Evolutionary conservation across 2,113 vertebrate genomes (phyloP).

Genomic region (Baryphthengus martii): DNA sequence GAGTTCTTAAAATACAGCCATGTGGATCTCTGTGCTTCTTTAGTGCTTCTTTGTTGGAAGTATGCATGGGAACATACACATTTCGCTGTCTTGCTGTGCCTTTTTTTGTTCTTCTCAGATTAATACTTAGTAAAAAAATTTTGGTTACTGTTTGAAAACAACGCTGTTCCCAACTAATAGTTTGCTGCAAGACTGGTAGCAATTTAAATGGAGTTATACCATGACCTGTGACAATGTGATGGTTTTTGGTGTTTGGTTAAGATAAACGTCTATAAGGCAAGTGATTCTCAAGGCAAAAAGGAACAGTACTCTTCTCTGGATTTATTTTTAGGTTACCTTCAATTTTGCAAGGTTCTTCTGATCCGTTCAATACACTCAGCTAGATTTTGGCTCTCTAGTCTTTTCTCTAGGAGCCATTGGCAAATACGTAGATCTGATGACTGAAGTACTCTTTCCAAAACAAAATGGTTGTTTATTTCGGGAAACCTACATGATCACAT

Average conservation of each 20-base stretch:
- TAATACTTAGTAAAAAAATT: not conserved
- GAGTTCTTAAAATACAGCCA: not conserved
- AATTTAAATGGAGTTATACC: not conserved
- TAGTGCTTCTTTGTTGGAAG: not conserved
- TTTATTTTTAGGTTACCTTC: not conserved
- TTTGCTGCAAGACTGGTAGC: not conserved
- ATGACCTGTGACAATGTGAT: not conserved
- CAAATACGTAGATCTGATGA: not conserved
- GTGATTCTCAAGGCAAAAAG: not conserved
- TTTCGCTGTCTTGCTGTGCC: not conserved
- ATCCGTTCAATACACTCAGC: not conserved
- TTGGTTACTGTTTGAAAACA: not conserved
- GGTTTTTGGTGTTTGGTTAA: not conserved
- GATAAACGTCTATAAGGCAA: not conserved
- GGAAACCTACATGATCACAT: not conserved
- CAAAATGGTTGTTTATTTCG: not conserved
- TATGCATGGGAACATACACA: accelerated
- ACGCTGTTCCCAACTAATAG: not conserved
- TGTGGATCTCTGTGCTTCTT: not conserved
- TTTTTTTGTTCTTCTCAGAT: not conserved
- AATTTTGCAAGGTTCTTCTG: not conserved
- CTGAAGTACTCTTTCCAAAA: not conserved
- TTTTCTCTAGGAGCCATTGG: not conserved
- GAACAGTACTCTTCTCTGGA: not conserved
- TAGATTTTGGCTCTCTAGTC: not conserved